Evolutionary conservation across 1,140 invertebrate species (phyloP).

Genomic region (Microplitis demolitor): DNA sequence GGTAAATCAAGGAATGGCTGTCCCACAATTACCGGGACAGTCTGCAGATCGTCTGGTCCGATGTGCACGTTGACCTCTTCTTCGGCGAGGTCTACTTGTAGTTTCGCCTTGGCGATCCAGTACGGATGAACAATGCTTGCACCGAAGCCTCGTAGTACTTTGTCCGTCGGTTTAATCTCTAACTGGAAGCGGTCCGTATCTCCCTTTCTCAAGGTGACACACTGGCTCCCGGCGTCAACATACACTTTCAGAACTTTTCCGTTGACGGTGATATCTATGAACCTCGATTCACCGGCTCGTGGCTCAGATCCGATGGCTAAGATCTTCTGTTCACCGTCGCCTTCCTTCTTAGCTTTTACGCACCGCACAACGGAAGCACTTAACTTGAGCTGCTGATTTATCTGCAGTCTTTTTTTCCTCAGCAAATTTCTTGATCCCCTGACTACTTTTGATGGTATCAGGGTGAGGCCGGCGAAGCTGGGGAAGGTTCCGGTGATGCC

Average conservation of each 20-base stretch:
- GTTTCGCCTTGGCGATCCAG: slow-evolving; percentile 11
- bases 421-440: no score
- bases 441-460: no score
- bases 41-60: slow-evolving; percentile 27
- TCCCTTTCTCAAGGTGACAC: slow-evolving; percentile 17
- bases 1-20: slow-evolving; percentile 21
- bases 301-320: slow-evolving; percentile 3
- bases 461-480: no score
- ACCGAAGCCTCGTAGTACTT: slow-evolving; percentile 21
- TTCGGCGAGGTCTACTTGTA: slow-evolving; percentile 28
- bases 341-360: neutral
- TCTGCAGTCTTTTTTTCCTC: no score
- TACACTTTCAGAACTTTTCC: slow-evolving; percentile 3
- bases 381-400: neutral
- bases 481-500: neutral
- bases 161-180: slow-evolving; percentile 7
- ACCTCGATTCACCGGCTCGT: neutral
- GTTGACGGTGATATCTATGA: slow-evolving; percentile 15
- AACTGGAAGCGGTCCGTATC: slow-evolving; percentile 17
- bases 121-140: slow-evolving; percentile 1
- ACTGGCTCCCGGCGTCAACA: slow-evolving; percentile 19
- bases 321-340: slow-evolving; percentile 2
- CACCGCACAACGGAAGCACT: slow-evolving; percentile 10
- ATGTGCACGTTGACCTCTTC: slow-evolving; percentile 18
- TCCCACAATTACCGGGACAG: slow-evolving; percentile 28